Evolutionary conservation across 1,140 invertebrate species (phyloP), one percentile per base, ranked within the genome.

Genomic region (Potamilus streckersoni): DNA sequence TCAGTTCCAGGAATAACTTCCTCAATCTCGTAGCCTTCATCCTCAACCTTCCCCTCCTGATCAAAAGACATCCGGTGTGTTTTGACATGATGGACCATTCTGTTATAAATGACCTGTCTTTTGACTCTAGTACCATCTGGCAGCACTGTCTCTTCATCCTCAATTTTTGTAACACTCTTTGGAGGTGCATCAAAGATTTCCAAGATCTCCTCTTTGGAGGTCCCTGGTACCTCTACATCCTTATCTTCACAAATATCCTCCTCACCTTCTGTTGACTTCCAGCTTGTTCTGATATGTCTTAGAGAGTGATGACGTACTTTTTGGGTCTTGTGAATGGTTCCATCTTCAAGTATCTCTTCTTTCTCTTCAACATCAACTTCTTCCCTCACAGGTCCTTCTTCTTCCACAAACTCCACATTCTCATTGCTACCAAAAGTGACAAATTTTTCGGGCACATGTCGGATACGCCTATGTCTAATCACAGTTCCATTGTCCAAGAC

Each of bases 41-140:
- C 76, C 15, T 74, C 78, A 19, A 58, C 27, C 14, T 75, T 65
- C 59, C 79, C 79, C 13, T 74, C 76, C 65, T 80, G 76, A 68
- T 88, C 86, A 57, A 88, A 80, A 20, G 84, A 86, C 74, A 83
- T 75, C 57, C 84, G 83, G 55, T 78, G 76, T 19, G 83, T 86
- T 31, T 79, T 83, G 57, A 86, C 78, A 31, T 83, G 78, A 49
- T 85, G 82, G 1, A 85, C 81, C 76, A 86, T 85, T 64, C 86
- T 79, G 77, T 79, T 85, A 67, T 83, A 80, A 17, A 85, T 76
- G 6, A 88, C 79, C 56, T 82, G 72, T 27, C 79, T 74, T 69
- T 80, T 87, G 13, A 89, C 83, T 38, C 80, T 83, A 11, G 83
- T 84, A n/a, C 89, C 89, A 83, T 88, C 86, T n/a, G 80, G 79